Percentiles rank a stretch among this genome's conserved stretches.
Conservation (phyloP, 2,797 vertebrate genomes). For the Silurus lanzhouensis region DNA sequence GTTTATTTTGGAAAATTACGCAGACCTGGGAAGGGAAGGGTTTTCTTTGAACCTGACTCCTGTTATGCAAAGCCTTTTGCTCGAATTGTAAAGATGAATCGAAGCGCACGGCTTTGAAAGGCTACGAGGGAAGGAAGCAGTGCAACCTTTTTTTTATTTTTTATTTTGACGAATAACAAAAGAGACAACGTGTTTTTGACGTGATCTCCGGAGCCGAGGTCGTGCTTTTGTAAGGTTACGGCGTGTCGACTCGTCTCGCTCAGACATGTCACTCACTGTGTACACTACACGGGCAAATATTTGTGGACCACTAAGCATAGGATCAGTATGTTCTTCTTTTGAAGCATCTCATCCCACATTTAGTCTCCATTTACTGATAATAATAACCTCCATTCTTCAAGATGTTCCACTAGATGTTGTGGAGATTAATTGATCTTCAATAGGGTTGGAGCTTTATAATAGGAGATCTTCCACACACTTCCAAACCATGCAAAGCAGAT, state of each 20-base stretch:
- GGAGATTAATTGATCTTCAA: no score
- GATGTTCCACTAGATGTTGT: no score
- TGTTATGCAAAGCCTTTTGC: conserved; percentile 44
- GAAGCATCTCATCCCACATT: no score
- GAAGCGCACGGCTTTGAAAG: conserved; percentile 34
- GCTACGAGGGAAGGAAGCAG: conserved; percentile 42
- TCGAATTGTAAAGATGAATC: conserved; percentile 46
- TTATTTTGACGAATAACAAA: conserved; percentile 44
- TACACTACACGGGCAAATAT: no score
- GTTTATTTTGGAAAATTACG: conserved; percentile 57
- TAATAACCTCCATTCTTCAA: no score
- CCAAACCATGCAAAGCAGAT: no score
- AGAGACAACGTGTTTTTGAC: conserved; percentile 11
- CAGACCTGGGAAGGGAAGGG: conserved; percentile 46
- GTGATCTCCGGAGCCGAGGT: background rate
- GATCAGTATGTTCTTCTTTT: no score
- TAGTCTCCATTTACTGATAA: no score
- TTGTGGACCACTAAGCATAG: no score
- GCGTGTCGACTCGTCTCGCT: conserved; percentile 23
- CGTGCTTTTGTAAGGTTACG: background rate
- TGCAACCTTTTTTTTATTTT: conserved; percentile 1
- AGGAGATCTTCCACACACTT: no score
- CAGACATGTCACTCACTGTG: background rate
- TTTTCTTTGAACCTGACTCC: conserved; percentile 44
- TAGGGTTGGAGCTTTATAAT: no score